These are phyloP conservation scores for Drosophila longiperda DNA, from an alignment of 2,888 invertebrate genomes.

Conservation along the genomic window DNA sequence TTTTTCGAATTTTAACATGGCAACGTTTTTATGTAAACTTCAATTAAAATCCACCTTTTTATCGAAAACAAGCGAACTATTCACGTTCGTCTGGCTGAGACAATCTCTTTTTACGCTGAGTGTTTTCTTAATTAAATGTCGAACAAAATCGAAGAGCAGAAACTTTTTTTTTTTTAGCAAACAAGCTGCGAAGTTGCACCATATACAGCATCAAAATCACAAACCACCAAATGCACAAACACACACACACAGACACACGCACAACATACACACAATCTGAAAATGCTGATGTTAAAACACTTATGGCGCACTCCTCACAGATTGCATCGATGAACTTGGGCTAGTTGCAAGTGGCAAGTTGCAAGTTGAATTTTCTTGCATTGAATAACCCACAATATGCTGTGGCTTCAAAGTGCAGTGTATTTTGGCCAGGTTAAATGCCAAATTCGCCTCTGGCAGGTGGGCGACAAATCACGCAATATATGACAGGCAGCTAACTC, in stretches of 20 bases:
- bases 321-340: conserved; percentile 15
- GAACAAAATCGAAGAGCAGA: conserved; percentile 25
- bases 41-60: conserved; percentile 42
- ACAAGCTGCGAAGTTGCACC: conserved; percentile 6
- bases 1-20: conserved; percentile 1
- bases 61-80: conserved; percentile 29
- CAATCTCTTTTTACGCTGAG: conserved; percentile 11
- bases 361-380: conserved; percentile 23
- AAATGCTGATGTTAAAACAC: conserved; percentile 50
- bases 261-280: neutral
- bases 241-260: neutral
- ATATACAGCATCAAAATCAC: conserved; percentile 4
- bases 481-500: neutral
- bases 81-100: neutral
- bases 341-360: conserved; percentile 12
- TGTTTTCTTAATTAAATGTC: conserved; percentile 62
- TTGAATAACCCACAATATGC: conserved; percentile 56
- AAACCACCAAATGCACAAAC: neutral
- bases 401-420: conserved; percentile 22
- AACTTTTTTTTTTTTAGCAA: conserved; percentile 17
- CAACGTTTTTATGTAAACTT: conserved; percentile 30
- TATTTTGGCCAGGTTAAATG: conserved; percentile 5
- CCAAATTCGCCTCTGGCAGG: too few relatives aligned
- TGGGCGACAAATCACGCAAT: neutral
- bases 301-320: conserved; percentile 36